Base-by-base conservation (phyloP, 2,113 vertebrate genomes). In the Strix aluco region DNA sequence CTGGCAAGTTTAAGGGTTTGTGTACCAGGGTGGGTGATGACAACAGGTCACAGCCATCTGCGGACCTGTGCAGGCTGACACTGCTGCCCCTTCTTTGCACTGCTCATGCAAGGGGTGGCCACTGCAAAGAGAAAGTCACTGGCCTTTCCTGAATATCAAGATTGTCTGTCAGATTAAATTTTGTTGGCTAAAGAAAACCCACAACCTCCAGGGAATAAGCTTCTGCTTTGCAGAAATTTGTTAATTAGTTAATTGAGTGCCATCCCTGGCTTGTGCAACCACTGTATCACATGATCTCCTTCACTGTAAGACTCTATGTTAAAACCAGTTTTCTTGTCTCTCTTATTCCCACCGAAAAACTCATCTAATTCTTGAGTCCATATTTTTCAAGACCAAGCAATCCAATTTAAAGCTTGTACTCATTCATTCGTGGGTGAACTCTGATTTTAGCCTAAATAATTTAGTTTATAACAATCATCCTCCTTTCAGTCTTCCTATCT, bases 371-470 rank as follows among this genome's bases (percentile, higher is more conserved):
- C 38, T 75, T 32, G 15, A 86, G 20, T 27, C 20, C 5, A 4
- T 65, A 27, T 69, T 81, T 84, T 89, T 89, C 29, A 74, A 83
- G 47, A 13, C 38, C 25, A 57, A 69, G 51, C 58, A 86, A 83
- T 83, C 58, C 36, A 65, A 22, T 95, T 78, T 73, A 90, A 93
- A 90, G 2, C 18, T 69, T 52, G 12, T 61, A 63, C 22, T 73
- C 57, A 51, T 90, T 90, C 38, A 44, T 90, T 93, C 67, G 32
- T 52, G 20, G 12, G 4, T 55, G 36, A 92, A 74, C 17, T 59
- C 69, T 51, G 63, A 88, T 77, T 86, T 94, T 66, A 86, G 36
- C 20, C 23, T 55, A 73, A 91, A 90, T 93, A 90, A 77, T 86
- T 78, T 67, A 88, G 42, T 44, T 9, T 40, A 21, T 89, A 81